These are phyloP conservation scores for Thymelicus sylvestris DNA, from an alignment of 2,888 invertebrate species.

Conservation along the genomic window DNA sequence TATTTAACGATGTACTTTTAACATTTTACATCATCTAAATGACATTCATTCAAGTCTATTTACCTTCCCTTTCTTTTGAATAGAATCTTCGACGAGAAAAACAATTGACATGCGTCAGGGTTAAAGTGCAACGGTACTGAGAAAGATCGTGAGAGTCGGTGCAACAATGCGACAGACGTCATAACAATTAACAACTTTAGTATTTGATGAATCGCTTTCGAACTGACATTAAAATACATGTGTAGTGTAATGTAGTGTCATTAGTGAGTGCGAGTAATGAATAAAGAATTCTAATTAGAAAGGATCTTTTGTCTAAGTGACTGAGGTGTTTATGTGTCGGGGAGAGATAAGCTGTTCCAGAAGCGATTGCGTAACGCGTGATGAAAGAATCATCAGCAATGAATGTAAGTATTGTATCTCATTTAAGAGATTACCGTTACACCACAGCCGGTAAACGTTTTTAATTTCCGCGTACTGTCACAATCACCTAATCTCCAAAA, in stretches of 20 bases:
- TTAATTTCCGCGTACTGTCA: conserved; percentile 36
- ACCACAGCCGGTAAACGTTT: conserved; percentile 21
- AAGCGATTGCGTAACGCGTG: conserved; percentile 45
- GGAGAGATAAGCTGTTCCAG: conserved; percentile 28
- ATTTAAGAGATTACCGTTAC: conserved; percentile 30
- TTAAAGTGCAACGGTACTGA: conserved; percentile 46
- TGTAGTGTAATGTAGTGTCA: conserved; percentile 39
- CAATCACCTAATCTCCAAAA: conserved; percentile 20
- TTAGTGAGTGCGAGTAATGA: conserved; percentile 41
- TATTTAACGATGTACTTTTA: conserved; percentile 11
- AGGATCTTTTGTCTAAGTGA: conserved; percentile 39
- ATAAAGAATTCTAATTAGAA: conserved; percentile 40
- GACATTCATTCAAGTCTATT: conserved; percentile 24
- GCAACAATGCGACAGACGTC: conserved; percentile 44
- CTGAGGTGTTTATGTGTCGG: conserved; percentile 39
- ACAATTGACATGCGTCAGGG: conserved; percentile 40
- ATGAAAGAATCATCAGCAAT: conserved; percentile 63
- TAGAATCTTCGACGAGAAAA: conserved; percentile 22
- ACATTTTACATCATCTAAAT: conserved; percentile 19
- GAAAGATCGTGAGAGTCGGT: conserved; percentile 48
- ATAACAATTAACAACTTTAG: conserved; percentile 25
- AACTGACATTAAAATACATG: conserved; percentile 33
- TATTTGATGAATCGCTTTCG: conserved; percentile 37
- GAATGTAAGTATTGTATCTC: conserved; percentile 63
- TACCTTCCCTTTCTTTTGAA: conserved; percentile 23